Evolutionary conservation across 2,113 vertebrate species (phyloP).

Genomic region (Athene noctua): DNA sequence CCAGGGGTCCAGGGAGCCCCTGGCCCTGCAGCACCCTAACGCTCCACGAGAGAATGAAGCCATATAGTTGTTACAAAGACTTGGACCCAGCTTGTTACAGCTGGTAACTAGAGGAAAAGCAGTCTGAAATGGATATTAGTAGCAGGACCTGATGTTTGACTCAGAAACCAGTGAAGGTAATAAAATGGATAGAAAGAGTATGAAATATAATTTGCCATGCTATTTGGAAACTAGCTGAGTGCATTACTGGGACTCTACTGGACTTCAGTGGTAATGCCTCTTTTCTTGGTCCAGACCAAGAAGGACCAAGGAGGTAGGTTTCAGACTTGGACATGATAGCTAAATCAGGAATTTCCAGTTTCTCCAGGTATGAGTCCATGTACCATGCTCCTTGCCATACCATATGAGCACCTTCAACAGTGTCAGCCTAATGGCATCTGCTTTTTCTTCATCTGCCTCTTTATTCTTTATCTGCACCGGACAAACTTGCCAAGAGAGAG

Average conservation of each 20-base stretch:
- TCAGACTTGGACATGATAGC: background rate
- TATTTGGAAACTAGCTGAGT: background rate
- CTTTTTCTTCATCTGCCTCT: background rate
- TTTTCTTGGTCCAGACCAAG: background rate
- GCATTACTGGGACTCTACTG: background rate
- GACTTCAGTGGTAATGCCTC: background rate
- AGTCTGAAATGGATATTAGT: background rate
- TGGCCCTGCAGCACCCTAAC: rapidly evolving
- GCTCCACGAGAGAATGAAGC: background rate
- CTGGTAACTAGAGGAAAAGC: background rate
- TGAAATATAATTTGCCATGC: rapidly evolving
- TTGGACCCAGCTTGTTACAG: background rate
- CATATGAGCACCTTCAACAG: background rate
- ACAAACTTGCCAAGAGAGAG: background rate
- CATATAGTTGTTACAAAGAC: background rate
- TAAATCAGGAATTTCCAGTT: background rate
- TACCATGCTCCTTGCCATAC: background rate
- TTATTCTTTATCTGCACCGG: background rate
- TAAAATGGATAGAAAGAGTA: background rate
- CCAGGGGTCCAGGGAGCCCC: rapidly evolving
- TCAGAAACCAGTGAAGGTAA: background rate
- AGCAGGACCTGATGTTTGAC: background rate
- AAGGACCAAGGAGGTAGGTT: background rate
- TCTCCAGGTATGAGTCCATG: background rate
- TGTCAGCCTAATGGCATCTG: background rate